Base-by-base conservation (phyloP, 2,113 vertebrate genomes). In the Carettochelys insculpta region DNA sequence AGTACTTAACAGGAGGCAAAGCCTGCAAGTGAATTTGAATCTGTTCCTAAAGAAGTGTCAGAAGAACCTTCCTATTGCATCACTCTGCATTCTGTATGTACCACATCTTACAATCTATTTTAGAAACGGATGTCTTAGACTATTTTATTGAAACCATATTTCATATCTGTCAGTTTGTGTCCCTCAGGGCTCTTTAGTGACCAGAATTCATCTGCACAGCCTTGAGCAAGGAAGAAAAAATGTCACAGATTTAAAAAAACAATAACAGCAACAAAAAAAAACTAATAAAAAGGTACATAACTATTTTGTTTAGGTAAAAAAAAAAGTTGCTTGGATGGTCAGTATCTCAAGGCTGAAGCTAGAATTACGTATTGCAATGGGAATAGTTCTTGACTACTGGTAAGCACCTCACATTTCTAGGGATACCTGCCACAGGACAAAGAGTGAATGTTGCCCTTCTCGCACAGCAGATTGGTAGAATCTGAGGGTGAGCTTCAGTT, bases 1-100 rank as follows among this genome's bases (percentile, higher is more conserved):
- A 45, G 87, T 88, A 83, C 58, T 95, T 50, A n/a, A 89, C 34
- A 54, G 27, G 85, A 88, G 65, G 19, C 45, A 73, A 89, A 95
- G 43, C 24, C 24, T 81, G 65, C 84, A 0, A 0, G 82, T 92
- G 88, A 94, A 93, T 95, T 95, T 94, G 83, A 50, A 92, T 86
- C 50, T 22, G 3, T 91, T 87, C n/a, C 82, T 94, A 91, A 92
- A 85, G 31, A 88, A 88, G 52, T 50, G 65, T 41, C 89, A 82
- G 56, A 81, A 87, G 90, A 85, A 43, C 25, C 68, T 43, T 73
- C 38, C 25, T 75, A 68, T 34, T 53, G 45, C 78, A 52, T 45
- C 34, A 58, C 24, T 38, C 24, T 73, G 68, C 38, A 73, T 41
- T 73, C 41, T 73, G 68, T 43, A 27, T 25, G 25, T 43, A 41